phyloP scores from a whole-genome alignment of 2,888 invertebrate genomes.

The Micropterix aruncella region DNA sequence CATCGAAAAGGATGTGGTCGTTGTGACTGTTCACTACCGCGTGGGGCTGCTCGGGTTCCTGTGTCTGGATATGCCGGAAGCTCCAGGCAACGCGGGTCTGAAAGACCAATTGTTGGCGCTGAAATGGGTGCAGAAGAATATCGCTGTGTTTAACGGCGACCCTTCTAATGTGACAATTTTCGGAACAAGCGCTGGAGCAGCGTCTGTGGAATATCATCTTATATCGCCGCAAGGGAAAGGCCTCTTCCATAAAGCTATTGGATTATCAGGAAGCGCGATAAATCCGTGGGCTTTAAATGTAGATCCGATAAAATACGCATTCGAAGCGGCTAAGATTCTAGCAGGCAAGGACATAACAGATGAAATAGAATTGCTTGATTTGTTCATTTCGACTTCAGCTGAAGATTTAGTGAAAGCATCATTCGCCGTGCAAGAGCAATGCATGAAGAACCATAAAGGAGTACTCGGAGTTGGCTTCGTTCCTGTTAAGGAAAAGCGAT shows the following conservation, averaged over 20 bases:
- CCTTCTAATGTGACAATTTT: not conserved
- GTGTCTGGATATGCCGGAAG: not conserved
- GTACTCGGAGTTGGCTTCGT: not conserved
- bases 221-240: not conserved
- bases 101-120: not conserved
- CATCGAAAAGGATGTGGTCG: slow-evolving; percentile 7
- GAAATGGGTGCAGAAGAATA: not conserved
- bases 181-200: not conserved
- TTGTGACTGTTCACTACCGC: slow-evolving; percentile 17
- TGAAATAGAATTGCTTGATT: not conserved
- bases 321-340: slow-evolving; percentile 14
- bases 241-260: slow-evolving; percentile 18
- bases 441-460: not conserved
- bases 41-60: slow-evolving; percentile 7
- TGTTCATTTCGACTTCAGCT: slow-evolving; percentile 6
- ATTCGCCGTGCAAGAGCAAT: not conserved
- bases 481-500: no score
- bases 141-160: not conserved
- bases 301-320: slow-evolving; percentile 15
- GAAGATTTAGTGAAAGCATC: not conserved
- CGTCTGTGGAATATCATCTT: slow-evolving; percentile 1
- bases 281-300: slow-evolving; percentile 20
- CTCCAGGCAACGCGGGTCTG: not conserved
- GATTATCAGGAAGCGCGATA: slow-evolving; percentile 19
- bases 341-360: slow-evolving; percentile 12